These are phyloP conservation scores for Autographa gamma DNA, from an alignment of 2,888 invertebrate species.

Conservation along the genomic window DNA sequence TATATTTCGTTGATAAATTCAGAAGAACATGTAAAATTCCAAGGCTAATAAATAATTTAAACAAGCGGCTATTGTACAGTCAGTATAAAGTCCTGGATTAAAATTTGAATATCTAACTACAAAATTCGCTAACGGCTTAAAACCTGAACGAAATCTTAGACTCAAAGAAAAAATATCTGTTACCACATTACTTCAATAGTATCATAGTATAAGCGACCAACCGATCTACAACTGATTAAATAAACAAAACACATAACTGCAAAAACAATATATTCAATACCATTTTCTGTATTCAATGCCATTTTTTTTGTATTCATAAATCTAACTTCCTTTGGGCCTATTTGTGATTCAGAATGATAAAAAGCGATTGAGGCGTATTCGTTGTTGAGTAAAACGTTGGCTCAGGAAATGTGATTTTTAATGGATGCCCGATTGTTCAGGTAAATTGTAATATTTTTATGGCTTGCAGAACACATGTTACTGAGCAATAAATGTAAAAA, in stretches of 20 bases:
- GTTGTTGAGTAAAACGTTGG: slow-evolving; percentile 30
- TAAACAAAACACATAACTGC: slow-evolving; percentile 58
- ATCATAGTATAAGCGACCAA: background rate
- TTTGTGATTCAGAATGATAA: slow-evolving; percentile 54
- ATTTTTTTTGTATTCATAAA: slow-evolving; percentile 47
- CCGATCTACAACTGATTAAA: slow-evolving; percentile 49
- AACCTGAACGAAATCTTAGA: too few species aligned
- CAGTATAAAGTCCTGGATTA: background rate
- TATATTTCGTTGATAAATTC: background rate
- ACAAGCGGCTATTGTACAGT: background rate
- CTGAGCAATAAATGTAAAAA: background rate
- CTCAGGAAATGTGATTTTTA: slow-evolving; percentile 28
- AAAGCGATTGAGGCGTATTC: slow-evolving; percentile 38
- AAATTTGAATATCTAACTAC: too few species aligned
- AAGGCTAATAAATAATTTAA: background rate
- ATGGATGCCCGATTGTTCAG: slow-evolving; percentile 26
- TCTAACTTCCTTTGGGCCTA: slow-evolving; percentile 33
- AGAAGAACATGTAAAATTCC: background rate
- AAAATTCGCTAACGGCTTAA: slow-evolving; percentile 44
- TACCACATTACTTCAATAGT: too few species aligned
- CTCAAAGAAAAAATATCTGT: too few species aligned
- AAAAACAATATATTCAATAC: slow-evolving; percentile 36
- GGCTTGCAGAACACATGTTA: slow-evolving; percentile 9
- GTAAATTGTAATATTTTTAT: slow-evolving; percentile 28
- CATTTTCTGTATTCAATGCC: slow-evolving; percentile 32